These are phyloP conservation scores for Mythimna impura DNA, from an alignment of 2,888 invertebrate species.

Conservation along the genomic window DNA sequence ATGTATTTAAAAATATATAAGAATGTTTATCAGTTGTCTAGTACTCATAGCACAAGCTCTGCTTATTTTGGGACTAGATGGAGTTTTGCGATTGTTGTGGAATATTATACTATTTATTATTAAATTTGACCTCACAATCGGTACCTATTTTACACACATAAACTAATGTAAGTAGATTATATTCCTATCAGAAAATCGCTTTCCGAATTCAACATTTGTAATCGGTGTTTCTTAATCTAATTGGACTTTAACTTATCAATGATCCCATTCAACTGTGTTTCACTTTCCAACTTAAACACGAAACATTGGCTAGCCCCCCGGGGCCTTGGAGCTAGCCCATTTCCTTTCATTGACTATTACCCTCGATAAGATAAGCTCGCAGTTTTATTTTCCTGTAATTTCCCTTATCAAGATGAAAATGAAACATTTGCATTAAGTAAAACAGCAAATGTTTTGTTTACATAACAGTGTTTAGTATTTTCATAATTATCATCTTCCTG, in stretches of 20 bases:
- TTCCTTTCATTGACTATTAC: constrained; percentile 46
- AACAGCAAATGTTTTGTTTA: constrained; percentile 24
- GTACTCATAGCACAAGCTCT: no score
- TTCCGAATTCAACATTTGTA: neutral
- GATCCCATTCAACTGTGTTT: neutral
- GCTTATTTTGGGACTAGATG: no score
- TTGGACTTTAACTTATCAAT: neutral
- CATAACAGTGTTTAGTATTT: neutral
- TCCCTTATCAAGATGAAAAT: constrained; percentile 24
- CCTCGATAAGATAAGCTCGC: constrained; percentile 47
- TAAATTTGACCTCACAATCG: neutral
- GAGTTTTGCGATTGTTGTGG: no score
- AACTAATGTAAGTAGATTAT: neutral
- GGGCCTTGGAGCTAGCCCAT: constrained; percentile 5
- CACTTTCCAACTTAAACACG: constrained; percentile 12
- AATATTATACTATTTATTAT: no score
- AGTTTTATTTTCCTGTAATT: constrained; percentile 43
- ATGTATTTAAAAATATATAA: no score
- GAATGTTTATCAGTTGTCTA: no score
- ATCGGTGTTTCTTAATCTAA: neutral
- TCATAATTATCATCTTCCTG: neutral
- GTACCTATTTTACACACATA: neutral
- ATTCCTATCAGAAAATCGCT: neutral
- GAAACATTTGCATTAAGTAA: constrained; percentile 13
- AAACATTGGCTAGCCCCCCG: neutral